phyloP scores from a whole-genome alignment of 2,797 vertebrate species.

The Halcyon badia region DNA sequence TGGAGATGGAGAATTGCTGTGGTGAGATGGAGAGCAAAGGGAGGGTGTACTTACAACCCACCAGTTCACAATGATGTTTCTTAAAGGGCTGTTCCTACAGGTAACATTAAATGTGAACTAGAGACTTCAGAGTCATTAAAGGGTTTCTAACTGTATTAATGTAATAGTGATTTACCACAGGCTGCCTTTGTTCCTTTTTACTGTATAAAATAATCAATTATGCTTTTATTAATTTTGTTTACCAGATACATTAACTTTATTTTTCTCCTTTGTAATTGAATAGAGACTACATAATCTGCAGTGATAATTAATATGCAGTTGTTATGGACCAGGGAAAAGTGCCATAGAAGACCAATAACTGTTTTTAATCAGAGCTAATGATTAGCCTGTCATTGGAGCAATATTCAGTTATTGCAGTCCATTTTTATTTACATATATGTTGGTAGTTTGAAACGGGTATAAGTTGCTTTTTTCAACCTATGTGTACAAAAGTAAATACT shows the following conservation, averaged over 20 bases:
- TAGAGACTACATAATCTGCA: slow-evolving; percentile 74
- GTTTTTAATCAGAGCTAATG: slow-evolving; percentile 82
- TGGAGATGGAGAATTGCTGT: slow-evolving; percentile 67
- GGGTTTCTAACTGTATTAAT: slow-evolving; percentile 84
- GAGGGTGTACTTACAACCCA: slow-evolving; percentile 53
- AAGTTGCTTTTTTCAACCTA: slow-evolving; percentile 55
- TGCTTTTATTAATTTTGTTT: slow-evolving; percentile 79
- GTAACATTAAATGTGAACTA: slow-evolving; percentile 80
- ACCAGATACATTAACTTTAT: slow-evolving; percentile 75
- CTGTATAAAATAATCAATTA: slow-evolving; percentile 77
- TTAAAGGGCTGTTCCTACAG: slow-evolving; percentile 86
- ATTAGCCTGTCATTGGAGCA: slow-evolving; percentile 85
- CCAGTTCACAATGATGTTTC: slow-evolving; percentile 59
- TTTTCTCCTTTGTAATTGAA: slow-evolving; percentile 78
- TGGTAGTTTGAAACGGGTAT: slow-evolving; percentile 75
- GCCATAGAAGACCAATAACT: slow-evolving; percentile 95
- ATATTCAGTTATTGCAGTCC: slow-evolving; percentile 82
- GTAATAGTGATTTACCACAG: slow-evolving; percentile 82
- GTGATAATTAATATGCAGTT: slow-evolving; percentile 78
- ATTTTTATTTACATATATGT: slow-evolving; percentile 78
- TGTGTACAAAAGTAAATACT: slow-evolving; percentile 58
- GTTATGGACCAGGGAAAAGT: slow-evolving; percentile 89
- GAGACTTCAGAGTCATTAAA: slow-evolving; percentile 82
- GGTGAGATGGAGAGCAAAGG: slow-evolving; percentile 55
- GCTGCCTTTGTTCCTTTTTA: slow-evolving; percentile 90